Percentiles rank a stretch among this genome's conserved stretches.
phyloP scores from a whole-genome alignment of 2,888 invertebrate genomes.

The Caenorhabditis sp. region DNA sequence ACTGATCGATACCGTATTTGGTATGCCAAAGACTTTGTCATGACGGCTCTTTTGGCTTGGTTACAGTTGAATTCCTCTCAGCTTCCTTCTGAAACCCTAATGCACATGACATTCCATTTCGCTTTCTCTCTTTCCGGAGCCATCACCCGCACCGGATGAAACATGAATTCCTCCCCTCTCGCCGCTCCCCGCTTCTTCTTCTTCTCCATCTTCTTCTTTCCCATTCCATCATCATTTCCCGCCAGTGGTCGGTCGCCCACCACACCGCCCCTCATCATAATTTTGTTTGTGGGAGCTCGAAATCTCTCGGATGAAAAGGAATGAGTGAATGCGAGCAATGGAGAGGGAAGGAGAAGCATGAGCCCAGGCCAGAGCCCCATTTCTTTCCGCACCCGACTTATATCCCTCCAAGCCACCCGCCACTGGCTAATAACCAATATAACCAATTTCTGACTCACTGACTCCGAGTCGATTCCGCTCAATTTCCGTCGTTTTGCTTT shows the following conservation, averaged over 20 bases:
- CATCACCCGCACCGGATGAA: neutral
- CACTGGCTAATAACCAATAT: neutral
- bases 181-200: no score
- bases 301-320: slow-evolving; percentile 12
- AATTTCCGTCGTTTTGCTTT: neutral
- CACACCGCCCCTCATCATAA: slow-evolving; percentile 22
- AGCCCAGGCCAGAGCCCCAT: neutral
- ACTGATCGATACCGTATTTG: no score
- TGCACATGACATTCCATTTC: neutral
- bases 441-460: neutral
- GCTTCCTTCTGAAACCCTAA: no score
- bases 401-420: neutral
- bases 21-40: no score
- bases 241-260: neutral
- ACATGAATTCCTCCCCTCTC: slow-evolving; percentile 22
- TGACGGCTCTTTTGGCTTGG: no score
- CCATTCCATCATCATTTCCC: slow-evolving; percentile 9
- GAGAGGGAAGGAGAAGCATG: neutral
- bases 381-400: neutral
- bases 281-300: slow-evolving; percentile 16
- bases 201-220: no score
- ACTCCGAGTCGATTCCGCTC: no score
- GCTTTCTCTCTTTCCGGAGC: neutral
- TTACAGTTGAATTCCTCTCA: no score
- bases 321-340: neutral